Evolutionary conservation across 1,140 invertebrate genomes (phyloP).

Genomic region (Paraescarpia echinospica): DNA sequence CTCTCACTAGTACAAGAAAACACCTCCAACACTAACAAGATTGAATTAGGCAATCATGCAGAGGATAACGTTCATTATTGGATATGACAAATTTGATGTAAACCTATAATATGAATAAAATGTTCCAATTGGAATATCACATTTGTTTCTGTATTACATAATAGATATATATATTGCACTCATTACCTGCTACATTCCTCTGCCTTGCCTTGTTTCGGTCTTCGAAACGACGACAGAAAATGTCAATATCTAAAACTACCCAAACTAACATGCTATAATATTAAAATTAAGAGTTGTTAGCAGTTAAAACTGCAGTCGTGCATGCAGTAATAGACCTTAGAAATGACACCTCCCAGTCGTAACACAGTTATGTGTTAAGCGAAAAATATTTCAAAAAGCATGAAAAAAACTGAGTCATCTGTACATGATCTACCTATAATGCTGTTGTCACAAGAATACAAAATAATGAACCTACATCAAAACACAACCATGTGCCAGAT

Average conservation of each 20-base stretch:
- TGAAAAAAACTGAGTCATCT: background rate
- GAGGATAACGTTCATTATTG: background rate
- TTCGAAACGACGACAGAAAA: background rate
- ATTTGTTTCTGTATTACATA: background rate
- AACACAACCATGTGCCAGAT: background rate
- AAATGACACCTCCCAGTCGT: background rate
- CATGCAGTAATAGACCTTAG: background rate
- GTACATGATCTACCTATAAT: background rate
- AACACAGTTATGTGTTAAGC: background rate
- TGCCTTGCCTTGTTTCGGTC: background rate
- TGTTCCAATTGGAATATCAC: background rate
- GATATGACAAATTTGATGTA: slow-evolving; percentile 6
- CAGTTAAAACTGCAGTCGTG: background rate
- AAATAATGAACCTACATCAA: slow-evolving; percentile 1
- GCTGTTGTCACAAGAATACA: background rate
- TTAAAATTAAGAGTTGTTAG: background rate
- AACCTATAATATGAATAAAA: slow-evolving; percentile 7
- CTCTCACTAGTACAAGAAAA: background rate
- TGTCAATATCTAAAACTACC: background rate
- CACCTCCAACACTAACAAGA: background rate
- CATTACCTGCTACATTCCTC: background rate
- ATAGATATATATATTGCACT: slow-evolving; percentile 6
- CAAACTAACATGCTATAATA: background rate
- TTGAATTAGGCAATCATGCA: background rate
- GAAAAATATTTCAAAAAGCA: background rate